Evolutionary conservation across 1,140 invertebrate species (phyloP), one percentile per base, ranked within the genome.

Genomic region (Dolichoris vasculosae): DNA sequence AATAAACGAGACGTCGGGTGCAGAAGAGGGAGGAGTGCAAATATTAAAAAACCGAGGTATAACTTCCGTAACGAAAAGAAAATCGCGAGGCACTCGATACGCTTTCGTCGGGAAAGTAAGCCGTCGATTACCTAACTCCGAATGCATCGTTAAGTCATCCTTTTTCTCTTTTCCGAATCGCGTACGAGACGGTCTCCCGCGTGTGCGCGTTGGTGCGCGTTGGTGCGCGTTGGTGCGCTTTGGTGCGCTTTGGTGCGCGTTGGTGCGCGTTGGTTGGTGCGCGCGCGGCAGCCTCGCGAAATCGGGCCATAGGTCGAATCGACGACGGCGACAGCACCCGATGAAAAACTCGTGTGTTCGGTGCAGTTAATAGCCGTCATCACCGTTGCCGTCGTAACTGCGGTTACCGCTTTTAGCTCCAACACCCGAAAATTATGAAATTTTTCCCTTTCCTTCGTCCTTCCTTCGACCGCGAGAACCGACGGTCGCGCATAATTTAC

Each of bases 121-220:
- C 17, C 2, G 0, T 59, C 43, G 43, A 78, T 78, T 78, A 78
- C 17, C 15, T 26, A 78, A 78, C 15, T 15, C 30, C 76, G 30
- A 78, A 35, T 59, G 76, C 76, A 35, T 35, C 51, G 76, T 63
- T 59, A 38, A 59, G 51, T 78, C 76, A 63, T 43, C 30, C 7
- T 59, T 55, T 78, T 38, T 63, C 75, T 67, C 11, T 35, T 32
- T 67, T 32, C 0, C 32, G 11, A 67, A 67, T 35, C 32, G 9
- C 15, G 8, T n/a, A n/a, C n/a, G n/a, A n/a, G n/a, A n/a, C n/a
- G n/a, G n/a, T n/a, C n/a, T n/a, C n/a, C n/a, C n/a, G n/a, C n/a
- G n/a, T n/a, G n/a, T 55, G 51, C 9, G 51, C 11, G 3, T 26
- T 23, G 23, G 55, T 59, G 55, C 23, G 23, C 23, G 20, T n/a